A percentile compares a stretch with the other conserved stretches of the same genome.
Conservation (phyloP, 2,113 vertebrate genomes). For the Orthonyx spaldingii region DNA sequence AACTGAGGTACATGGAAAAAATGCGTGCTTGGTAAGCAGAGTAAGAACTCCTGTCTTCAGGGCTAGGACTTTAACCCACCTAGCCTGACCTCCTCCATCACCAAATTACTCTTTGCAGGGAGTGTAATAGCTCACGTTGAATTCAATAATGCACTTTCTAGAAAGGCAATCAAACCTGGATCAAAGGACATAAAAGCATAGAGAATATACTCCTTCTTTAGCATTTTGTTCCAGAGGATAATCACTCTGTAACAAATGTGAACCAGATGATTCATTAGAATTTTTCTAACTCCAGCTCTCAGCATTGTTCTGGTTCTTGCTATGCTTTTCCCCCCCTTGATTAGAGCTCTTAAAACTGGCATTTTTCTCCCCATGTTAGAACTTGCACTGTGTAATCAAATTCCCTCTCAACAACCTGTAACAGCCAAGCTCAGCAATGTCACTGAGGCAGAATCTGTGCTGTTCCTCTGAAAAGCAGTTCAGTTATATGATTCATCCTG, state of each 20-base stretch:
- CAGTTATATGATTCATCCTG: constrained; percentile 13
- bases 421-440: neutral
- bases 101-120: neutral
- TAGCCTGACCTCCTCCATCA: neutral
- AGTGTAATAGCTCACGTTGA: neutral
- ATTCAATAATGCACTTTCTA: neutral
- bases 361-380: constrained; percentile 22
- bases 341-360: constrained; percentile 13
- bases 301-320: constrained; percentile 17
- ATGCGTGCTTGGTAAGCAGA: neutral
- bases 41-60: neutral
- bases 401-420: neutral
- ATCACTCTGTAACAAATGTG: constrained; percentile 1
- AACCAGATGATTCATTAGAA: constrained; percentile 30
- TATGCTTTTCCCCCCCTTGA: neutral
- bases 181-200: neutral
- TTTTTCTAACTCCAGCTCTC: constrained; percentile 1
- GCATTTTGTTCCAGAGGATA: neutral
- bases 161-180: neutral
- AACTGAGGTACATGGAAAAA: neutral
- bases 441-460: neutral
- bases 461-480: neutral
- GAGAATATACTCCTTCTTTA: neutral
- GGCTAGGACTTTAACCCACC: neutral
- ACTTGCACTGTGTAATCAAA: constrained; percentile 23